These are phyloP conservation scores for Thymallus thymallus DNA, from an alignment of 2,113 vertebrate genomes.

Conservation along the genomic window DNA sequence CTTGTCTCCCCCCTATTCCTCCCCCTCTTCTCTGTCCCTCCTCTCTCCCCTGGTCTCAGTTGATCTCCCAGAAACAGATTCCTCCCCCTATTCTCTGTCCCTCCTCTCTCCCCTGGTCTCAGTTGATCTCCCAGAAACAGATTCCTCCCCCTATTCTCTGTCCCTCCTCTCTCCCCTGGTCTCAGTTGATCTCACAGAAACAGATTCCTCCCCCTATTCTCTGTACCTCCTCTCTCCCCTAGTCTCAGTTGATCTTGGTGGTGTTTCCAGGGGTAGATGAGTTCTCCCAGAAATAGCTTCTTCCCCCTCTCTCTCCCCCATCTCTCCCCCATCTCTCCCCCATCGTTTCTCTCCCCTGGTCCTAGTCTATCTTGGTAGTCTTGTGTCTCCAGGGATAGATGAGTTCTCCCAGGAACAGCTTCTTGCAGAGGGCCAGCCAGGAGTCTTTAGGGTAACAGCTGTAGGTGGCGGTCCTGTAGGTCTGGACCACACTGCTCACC, in stretches of 20 bases:
- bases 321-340: neutral
- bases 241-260: slow-evolving; percentile 82
- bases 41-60: too few species aligned
- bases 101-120: too few species aligned
- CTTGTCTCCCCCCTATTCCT: neutral
- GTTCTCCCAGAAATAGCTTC: slow-evolving; percentile 92
- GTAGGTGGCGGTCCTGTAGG: slow-evolving; percentile 84
- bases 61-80: too few species aligned
- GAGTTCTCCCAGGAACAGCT: slow-evolving; percentile 91
- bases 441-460: slow-evolving; percentile 91
- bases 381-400: slow-evolving; percentile 95
- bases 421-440: slow-evolving; percentile 86
- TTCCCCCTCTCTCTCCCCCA: slow-evolving; percentile 21
- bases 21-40: neutral
- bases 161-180: neutral
- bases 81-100: neutral
- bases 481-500: slow-evolving; percentile 73
- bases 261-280: slow-evolving; percentile 94
- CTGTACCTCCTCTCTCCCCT: neutral
- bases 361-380: slow-evolving; percentile 83
- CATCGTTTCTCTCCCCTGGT: neutral
- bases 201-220: neutral
- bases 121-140: too few species aligned
- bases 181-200: too few species aligned
- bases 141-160: neutral